Conservation (phyloP, 2,888 invertebrate genomes). For the Fragum fragum region DNA sequence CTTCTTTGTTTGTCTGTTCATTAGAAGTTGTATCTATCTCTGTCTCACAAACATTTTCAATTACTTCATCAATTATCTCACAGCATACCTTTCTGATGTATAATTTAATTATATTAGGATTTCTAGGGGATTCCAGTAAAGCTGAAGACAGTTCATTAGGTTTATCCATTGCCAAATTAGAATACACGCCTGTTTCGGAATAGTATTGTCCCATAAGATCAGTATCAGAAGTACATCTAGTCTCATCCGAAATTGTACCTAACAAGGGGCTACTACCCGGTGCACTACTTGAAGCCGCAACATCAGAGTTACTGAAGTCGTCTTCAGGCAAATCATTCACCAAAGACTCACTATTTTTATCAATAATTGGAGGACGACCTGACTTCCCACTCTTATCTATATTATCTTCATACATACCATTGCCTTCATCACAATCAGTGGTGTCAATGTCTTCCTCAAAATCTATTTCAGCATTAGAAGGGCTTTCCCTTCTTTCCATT, state of each 20-base stretch:
- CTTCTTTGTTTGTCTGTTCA: no score
- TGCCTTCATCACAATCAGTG: no score
- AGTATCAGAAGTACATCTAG: not conserved
- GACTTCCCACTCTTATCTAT: no score
- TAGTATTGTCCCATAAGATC: not conserved
- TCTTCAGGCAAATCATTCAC: no score
- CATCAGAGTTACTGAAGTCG: no score
- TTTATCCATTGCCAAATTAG: not conserved
- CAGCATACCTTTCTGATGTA: not conserved
- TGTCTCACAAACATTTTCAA: not conserved
- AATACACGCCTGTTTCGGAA: not conserved
- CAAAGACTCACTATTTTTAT: no score
- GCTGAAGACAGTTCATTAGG: not conserved
- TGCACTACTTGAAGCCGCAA: not conserved
- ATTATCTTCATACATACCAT: no score
- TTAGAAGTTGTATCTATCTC: not conserved
- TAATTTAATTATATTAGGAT: not conserved
- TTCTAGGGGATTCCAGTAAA: not conserved
- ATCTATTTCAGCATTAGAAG: no score
- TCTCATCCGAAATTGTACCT: not conserved
- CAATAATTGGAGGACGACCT: no score
- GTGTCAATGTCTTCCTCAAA: no score
- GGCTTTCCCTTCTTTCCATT: no score
- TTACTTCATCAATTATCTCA: not conserved
- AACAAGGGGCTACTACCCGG: not conserved